These are phyloP conservation scores for Coelinius sp. DNA, from an alignment of 2,888 invertebrate species.

Conservation along the genomic window DNA sequence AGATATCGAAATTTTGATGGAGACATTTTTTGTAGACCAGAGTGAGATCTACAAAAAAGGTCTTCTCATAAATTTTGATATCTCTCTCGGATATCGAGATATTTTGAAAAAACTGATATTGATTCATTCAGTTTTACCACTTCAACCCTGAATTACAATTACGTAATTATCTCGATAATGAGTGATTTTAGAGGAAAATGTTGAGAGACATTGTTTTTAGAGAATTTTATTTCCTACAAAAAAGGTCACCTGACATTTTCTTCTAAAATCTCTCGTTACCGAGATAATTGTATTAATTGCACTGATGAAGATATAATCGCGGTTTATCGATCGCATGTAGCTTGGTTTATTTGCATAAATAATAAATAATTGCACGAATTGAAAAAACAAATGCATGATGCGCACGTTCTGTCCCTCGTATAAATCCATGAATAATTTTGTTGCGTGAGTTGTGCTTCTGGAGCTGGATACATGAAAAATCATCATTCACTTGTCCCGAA, in stretches of 20 bases:
- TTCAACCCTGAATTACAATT: too few species aligned
- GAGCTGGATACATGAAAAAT: not conserved
- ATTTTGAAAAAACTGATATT: too few species aligned
- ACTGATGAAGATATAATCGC: too few species aligned
- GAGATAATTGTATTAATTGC: too few species aligned
- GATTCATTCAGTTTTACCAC: not conserved
- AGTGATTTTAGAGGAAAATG: too few species aligned
- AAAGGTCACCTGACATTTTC: not conserved
- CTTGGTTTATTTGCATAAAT: not conserved
- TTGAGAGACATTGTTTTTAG: not conserved
- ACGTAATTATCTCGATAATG: too few species aligned
- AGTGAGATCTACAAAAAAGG: too few species aligned
- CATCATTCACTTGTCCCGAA: not conserved
- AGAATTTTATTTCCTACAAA: not conserved
- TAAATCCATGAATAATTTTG: not conserved
- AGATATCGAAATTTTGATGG: not conserved
- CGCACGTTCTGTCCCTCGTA: not conserved
- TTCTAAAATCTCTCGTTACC: not conserved
- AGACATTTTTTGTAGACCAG: too few species aligned
- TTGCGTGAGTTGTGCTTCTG: not conserved
- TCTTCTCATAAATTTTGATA: too few species aligned
- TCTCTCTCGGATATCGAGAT: too few species aligned
- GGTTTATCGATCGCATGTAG: not conserved
- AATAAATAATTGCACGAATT: constrained; percentile 4
- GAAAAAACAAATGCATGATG: constrained; percentile 5